Percentiles rank a stretch among this genome's conserved stretches.
Evolutionary conservation across 2,888 invertebrate genomes (phyloP).

Genomic region (Conomelus anceps): DNA sequence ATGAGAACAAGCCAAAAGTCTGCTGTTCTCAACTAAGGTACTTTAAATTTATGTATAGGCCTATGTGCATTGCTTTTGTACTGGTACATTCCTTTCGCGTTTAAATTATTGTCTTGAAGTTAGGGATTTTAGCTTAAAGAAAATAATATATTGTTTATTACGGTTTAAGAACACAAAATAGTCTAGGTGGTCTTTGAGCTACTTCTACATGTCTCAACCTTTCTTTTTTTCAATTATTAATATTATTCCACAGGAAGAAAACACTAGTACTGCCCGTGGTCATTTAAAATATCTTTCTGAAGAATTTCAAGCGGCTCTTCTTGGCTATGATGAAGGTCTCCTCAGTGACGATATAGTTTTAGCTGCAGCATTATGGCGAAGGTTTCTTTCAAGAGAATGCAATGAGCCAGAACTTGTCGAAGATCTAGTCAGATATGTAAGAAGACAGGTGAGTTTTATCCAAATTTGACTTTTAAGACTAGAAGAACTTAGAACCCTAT

Average conservation of each 20-base stretch:
- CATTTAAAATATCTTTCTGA: slow-evolving; percentile 62
- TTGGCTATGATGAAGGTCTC: slow-evolving; percentile 83
- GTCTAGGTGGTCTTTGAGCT: too few species aligned
- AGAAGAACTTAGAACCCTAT: not conserved
- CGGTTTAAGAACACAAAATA: too few species aligned
- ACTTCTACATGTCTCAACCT: too few species aligned
- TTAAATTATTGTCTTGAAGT: too few species aligned
- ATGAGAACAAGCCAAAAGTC: too few species aligned
- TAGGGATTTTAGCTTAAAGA: too few species aligned
- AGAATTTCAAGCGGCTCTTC: slow-evolving; percentile 76
- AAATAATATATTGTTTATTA: too few species aligned
- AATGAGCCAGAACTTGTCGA: slow-evolving; percentile 62
- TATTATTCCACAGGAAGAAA: slow-evolving; percentile 52
- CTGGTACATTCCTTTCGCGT: too few species aligned
- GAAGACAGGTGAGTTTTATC: slow-evolving; percentile 57
- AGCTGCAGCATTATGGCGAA: slow-evolving; percentile 79
- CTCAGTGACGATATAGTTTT: slow-evolving; percentile 65
- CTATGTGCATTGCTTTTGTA: too few species aligned
- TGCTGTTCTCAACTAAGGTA: too few species aligned
- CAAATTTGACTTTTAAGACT: not conserved
- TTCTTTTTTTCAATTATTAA: too few species aligned
- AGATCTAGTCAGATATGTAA: slow-evolving; percentile 63
- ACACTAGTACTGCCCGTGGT: slow-evolving; percentile 53
- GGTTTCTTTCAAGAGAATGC: slow-evolving; percentile 62
- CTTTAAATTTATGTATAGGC: too few species aligned